Base-by-base conservation (phyloP, 1,140 invertebrate species). In the Drosophila grimshawi region DNA sequence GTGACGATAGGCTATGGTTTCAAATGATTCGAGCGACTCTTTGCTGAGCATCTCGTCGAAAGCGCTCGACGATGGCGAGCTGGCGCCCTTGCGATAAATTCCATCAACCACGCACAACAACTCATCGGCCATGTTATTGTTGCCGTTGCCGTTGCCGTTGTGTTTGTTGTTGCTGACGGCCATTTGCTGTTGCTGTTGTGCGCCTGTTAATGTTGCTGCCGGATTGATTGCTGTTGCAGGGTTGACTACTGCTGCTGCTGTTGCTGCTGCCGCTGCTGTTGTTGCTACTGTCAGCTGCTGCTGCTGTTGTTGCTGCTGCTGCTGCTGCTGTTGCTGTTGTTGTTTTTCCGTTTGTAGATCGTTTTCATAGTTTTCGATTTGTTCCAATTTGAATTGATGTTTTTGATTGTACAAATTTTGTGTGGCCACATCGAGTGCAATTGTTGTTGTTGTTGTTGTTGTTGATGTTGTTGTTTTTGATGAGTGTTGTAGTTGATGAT, bases 301-400 rank as follows among this genome's bases (percentile, higher is more conserved):
- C 61, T 68, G 66, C 53, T 82, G 71, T 65, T 77, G 57, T 4
- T 67, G 52, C 19, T 19, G 62, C 48, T 63, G 72, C 27, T 78
- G 68, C 39, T 64, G 48, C 45, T 70, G 39, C 5, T 73, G 71
- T 48, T 61, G 67, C 56, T 70, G 81, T 56, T 80, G 68, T 46
- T 80, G 78, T 73, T 79, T 72, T 74, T 85, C 81, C 78, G 80
- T 83, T 79, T 85, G 53, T 30, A 86, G 60, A 62, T 83, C 79
- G 56, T 92, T 92, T 92, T 91, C 90, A 75, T 82, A 92, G 66
- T 92, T 92, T 92, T 92, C 90, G 52, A 92, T 90, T 91, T 91
- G 81, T 75, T 92, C 90, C 90, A 92, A 81, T 92, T 92, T 92
- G 27, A 69, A 64, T 92, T 92, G 90, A 80, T 91, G 90, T 86